Percentiles rank a stretch among this genome's conserved stretches.
Evolutionary conservation across 2,113 vertebrate genomes (phyloP).

Genomic region (Promerops cafer): DNA sequence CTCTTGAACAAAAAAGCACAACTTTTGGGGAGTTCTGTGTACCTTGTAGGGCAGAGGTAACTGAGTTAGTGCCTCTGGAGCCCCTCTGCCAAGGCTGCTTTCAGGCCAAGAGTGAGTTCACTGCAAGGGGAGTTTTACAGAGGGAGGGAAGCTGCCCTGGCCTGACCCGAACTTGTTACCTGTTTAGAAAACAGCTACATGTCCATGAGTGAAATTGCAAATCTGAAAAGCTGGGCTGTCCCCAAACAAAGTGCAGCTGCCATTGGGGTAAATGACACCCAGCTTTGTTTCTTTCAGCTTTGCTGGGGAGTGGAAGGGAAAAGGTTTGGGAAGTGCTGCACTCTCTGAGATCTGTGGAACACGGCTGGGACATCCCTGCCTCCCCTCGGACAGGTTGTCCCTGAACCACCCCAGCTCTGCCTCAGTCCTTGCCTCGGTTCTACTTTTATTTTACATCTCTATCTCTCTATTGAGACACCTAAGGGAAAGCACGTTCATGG

Average conservation of each 20-base stretch:
- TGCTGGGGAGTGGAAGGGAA: not conserved
- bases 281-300: fast-evolving
- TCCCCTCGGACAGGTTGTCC: not conserved
- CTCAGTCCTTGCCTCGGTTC: not conserved
- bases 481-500: fast-evolving
- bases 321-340: not conserved
- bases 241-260: not conserved
- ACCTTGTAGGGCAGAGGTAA: not conserved
- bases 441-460: not conserved
- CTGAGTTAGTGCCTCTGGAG: not conserved
- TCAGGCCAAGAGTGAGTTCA: not conserved
- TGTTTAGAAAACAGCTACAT: not conserved
- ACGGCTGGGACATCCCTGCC: fast-evolving
- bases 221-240: not conserved
- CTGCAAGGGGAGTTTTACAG: not conserved
- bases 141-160: not conserved
- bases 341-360: fast-evolving
- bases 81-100: not conserved
- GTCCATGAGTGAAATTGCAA: not conserved
- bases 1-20: not conserved
- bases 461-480: not conserved
- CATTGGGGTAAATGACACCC: not conserved
- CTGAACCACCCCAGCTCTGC: not conserved
- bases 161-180: not conserved
- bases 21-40: not conserved